phyloP scores from a whole-genome alignment of 2,888 invertebrate genomes.

The Eilema caniola region DNA sequence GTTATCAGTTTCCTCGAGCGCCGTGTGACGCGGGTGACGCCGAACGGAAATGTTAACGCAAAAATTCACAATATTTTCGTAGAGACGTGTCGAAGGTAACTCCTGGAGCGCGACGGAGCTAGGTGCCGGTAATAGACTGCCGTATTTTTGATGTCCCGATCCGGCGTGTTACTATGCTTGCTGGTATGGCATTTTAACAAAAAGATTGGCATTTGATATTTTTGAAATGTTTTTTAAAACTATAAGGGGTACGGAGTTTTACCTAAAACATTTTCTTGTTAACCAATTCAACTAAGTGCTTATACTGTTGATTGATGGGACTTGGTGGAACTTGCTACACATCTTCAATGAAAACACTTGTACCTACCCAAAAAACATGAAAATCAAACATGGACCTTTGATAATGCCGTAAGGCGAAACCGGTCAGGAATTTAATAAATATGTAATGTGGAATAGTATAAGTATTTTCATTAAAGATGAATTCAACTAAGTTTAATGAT shows the following conservation, averaged over 20 bases:
- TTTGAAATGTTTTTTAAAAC: not conserved
- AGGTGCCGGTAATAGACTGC: constrained; percentile 18
- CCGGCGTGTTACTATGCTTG: not conserved
- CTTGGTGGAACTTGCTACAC: no score
- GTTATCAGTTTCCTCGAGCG: constrained; percentile 45
- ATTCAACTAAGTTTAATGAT: not conserved
- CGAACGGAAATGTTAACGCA: constrained; percentile 27
- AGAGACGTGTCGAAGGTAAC: constrained; percentile 30
- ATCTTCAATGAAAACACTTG: no score
- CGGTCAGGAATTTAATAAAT: no score
- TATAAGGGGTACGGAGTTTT: no score
- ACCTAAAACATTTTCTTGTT: no score
- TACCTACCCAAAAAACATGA: no score
- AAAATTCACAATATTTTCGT: constrained; percentile 35
- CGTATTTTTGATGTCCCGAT: constrained; percentile 8
- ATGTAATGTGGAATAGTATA: no score
- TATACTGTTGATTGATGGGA: no score
- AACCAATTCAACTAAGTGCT: no score
- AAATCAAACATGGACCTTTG: no score
- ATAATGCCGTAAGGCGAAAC: no score
- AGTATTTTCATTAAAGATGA: no score
- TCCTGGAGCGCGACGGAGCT: constrained; percentile 19
- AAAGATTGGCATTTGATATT: not conserved
- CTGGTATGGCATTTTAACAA: not conserved
- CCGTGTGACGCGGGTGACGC: constrained; percentile 14